Evolutionary conservation across 2,113 vertebrate species (phyloP).

Genomic region (Galeopterus variegatus): DNA sequence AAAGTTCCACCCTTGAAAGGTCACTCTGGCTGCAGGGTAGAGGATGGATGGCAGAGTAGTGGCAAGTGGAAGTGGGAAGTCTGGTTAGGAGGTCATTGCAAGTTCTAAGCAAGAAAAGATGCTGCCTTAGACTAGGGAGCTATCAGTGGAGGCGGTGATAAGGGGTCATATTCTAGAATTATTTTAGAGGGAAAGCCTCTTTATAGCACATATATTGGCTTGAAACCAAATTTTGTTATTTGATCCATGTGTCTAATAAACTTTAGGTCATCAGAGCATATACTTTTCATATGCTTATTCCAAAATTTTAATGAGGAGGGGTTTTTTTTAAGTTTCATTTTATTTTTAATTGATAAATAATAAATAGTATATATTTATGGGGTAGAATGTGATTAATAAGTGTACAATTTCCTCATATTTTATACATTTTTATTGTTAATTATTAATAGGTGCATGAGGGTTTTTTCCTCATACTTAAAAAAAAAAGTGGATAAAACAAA

Average conservation of each 20-base stretch:
- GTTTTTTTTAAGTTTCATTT: not conserved
- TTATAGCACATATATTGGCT: not conserved
- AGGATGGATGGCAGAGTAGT: not conserved
- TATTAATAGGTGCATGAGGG: slow-evolving; percentile 48
- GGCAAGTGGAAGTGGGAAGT: not conserved
- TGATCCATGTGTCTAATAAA: slow-evolving; percentile 65
- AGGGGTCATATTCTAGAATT: slow-evolving; percentile 32
- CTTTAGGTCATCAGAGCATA: not conserved
- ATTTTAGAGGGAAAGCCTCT: slow-evolving; percentile 50
- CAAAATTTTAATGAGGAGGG: slow-evolving; percentile 53
- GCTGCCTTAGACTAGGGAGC: not conserved
- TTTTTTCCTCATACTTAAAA: slow-evolving; percentile 50
- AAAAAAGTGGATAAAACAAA: slow-evolving; percentile 22
- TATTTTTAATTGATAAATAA: slow-evolving; percentile 6
- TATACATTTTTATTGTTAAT: slow-evolving; percentile 58
- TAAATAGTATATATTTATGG: not conserved
- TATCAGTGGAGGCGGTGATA: not conserved
- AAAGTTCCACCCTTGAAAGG: slow-evolving; percentile 28
- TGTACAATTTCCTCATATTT: slow-evolving; percentile 57
- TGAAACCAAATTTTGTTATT: slow-evolving; percentile 61
- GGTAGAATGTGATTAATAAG: not conserved
- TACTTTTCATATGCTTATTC: slow-evolving; percentile 52
- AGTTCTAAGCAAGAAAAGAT: not conserved
- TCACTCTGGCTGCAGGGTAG: not conserved
- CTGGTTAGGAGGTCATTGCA: not conserved